phyloP scores from a whole-genome alignment of 2,797 vertebrate genomes.

The Hylomyscus alleni region DNA sequence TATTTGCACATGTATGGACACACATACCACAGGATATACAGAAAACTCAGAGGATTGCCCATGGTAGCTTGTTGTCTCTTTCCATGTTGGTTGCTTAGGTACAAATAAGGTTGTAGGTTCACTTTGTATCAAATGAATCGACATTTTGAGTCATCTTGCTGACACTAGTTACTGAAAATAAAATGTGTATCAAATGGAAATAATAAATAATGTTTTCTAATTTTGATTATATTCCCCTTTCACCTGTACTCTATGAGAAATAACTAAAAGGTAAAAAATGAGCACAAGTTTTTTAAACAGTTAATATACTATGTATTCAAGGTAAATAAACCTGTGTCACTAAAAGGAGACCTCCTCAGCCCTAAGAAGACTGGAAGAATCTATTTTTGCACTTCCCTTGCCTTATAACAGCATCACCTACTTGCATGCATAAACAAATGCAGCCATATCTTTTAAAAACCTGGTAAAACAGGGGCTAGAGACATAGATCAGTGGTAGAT shows the following conservation, averaged over 20 bases:
- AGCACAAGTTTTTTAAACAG: background rate
- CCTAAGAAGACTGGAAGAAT: conserved; percentile 12
- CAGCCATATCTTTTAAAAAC: conserved; percentile 3
- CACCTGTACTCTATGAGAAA: background rate
- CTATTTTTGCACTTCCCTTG: background rate
- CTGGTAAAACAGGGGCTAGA: background rate
- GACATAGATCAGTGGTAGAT: background rate
- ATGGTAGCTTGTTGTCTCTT: background rate
- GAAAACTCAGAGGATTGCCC: background rate
- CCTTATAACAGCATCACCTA: background rate
- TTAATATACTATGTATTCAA: conserved; percentile 1
- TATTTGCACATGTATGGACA: background rate
- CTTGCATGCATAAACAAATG: conserved; percentile 21
- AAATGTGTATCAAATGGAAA: background rate
- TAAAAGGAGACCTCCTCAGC: background rate
- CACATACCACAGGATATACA: background rate
- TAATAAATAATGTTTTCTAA: conserved; percentile 19
- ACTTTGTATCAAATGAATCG: background rate
- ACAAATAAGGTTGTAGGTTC: background rate
- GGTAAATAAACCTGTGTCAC: conserved; percentile 30
- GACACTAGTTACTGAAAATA: background rate
- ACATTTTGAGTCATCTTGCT: background rate
- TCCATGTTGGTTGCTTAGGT: background rate
- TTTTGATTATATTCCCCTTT: background rate
- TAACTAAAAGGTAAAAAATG: background rate